Percentiles rank a stretch among this genome's conserved stretches.
Evolutionary conservation across 2,888 invertebrate species (phyloP).

Genomic region (Hirtodrosophila cameraria): DNA sequence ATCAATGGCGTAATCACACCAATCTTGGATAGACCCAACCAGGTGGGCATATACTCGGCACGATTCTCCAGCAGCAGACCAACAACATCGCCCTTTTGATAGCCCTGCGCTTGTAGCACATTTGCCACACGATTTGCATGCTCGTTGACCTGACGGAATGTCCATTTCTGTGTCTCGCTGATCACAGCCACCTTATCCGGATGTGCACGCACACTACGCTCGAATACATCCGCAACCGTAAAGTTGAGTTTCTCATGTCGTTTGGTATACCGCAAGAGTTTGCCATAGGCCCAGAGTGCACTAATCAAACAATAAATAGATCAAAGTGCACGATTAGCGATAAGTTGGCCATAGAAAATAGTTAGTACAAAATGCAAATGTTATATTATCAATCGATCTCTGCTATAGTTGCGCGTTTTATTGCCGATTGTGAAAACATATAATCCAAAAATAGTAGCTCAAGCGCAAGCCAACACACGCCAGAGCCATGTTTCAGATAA

Average conservation of each 20-base stretch:
- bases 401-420: conserved; percentile 49
- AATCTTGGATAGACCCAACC: conserved; percentile 96
- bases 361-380: background rate
- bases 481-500: conserved; percentile 42
- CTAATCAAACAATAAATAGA: conserved; percentile 83
- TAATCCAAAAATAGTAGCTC: conserved; percentile 53
- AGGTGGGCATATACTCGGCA: conserved; percentile 94
- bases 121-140: conserved; percentile 93
- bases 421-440: conserved; percentile 46
- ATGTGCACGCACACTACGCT: conserved; percentile 88
- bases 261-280: conserved; percentile 87
- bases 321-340: conserved; percentile 19
- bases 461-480: conserved; percentile 32
- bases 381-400: conserved; percentile 41
- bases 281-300: conserved; percentile 88
- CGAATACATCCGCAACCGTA: conserved; percentile 92
- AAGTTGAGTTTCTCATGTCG: conserved; percentile 88
- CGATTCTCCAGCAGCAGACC: conserved; percentile 95
- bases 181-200: conserved; percentile 93
- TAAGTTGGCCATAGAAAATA: conserved; percentile 8
- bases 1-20: conserved; percentile 94
- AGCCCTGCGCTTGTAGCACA: conserved; percentile 90
- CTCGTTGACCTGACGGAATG: conserved; percentile 94
- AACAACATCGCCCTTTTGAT: conserved; percentile 93
- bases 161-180: conserved; percentile 89